A percentile compares a stretch with the other conserved stretches of the same genome.
These are phyloP conservation scores for Pachyuromys duprasi DNA, from an alignment of 2,797 vertebrate species.

Conservation along the genomic window DNA sequence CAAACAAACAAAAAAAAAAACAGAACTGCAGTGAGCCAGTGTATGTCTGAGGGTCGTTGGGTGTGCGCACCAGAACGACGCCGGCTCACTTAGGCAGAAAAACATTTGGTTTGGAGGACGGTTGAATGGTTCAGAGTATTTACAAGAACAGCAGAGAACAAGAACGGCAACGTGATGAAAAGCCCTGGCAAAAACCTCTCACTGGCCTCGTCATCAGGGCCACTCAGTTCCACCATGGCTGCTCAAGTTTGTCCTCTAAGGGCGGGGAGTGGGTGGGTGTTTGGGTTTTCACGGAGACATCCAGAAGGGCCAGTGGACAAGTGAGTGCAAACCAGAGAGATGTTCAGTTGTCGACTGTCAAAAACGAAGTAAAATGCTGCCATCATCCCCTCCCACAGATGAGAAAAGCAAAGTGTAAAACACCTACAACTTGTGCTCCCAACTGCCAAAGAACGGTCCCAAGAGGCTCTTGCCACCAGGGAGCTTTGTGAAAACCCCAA, in stretches of 20 bases:
- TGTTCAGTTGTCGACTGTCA: neutral
- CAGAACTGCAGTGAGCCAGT: neutral
- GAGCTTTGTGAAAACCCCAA: neutral
- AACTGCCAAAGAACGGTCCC: neutral
- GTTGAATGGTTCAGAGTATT: neutral
- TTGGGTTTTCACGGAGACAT: neutral
- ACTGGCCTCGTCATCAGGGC: neutral
- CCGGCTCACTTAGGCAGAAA: neutral
- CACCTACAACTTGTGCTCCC: neutral
- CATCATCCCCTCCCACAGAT: neutral
- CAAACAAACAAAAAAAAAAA: neutral
- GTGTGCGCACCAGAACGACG: neutral
- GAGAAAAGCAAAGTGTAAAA: neutral
- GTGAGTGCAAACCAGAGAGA: neutral
- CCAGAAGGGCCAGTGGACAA: neutral
- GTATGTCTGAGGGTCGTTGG: neutral
- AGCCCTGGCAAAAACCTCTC: neutral
- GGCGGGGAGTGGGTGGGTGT: neutral
- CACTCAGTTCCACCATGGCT: neutral
- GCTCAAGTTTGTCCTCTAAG: neutral
- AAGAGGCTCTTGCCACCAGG: neutral
- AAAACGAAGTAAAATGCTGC: neutral
- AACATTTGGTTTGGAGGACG: neutral
- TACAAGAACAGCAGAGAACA: neutral
- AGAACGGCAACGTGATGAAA: neutral